A percentile compares a stretch with the other conserved stretches of the same genome.
These are phyloP conservation scores for Euplagia quadripunctaria DNA, from an alignment of 2,888 invertebrate genomes.

Conservation along the genomic window DNA sequence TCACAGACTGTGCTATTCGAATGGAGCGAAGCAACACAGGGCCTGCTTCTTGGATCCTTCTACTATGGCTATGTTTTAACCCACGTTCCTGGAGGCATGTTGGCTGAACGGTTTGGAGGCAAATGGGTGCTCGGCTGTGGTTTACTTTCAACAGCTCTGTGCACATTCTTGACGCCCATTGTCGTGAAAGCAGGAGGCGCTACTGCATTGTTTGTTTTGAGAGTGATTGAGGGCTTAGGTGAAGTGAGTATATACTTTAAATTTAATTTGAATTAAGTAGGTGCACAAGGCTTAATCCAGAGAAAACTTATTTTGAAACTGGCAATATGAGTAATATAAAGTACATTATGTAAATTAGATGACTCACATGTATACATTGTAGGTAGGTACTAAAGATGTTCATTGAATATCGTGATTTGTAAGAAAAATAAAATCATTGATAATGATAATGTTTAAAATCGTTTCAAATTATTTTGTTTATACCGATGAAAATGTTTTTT, in stretches of 20 bases:
- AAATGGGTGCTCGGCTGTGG: slow-evolving; percentile 94
- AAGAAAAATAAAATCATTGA: not conserved
- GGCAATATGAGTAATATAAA: no score
- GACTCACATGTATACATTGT: no score
- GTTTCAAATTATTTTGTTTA: not conserved
- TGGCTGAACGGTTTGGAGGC: slow-evolving; percentile 94
- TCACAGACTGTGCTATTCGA: slow-evolving; percentile 79
- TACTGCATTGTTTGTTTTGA: slow-evolving; percentile 84
- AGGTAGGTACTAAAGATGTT: no score
- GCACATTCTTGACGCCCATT: slow-evolving; percentile 93
- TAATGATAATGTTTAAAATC: not conserved
- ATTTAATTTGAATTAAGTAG: not conserved
- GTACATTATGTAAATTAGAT: no score
- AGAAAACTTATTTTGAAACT: no score
- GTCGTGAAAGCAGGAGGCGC: slow-evolving; percentile 88
- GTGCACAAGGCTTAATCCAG: no score
- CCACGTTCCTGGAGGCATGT: slow-evolving; percentile 93
- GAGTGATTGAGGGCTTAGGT: slow-evolving; percentile 88
- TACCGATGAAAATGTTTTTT: not conserved
- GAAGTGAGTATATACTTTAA: slow-evolving; percentile 85
- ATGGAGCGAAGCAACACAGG: slow-evolving; percentile 91
- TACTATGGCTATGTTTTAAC: slow-evolving; percentile 95
- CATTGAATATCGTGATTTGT: not conserved
- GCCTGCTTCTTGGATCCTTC: slow-evolving; percentile 93
- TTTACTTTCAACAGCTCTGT: slow-evolving; percentile 92